phyloP scores from a whole-genome alignment of 2,888 invertebrate genomes.

The Diloba caeruleocephala region DNA sequence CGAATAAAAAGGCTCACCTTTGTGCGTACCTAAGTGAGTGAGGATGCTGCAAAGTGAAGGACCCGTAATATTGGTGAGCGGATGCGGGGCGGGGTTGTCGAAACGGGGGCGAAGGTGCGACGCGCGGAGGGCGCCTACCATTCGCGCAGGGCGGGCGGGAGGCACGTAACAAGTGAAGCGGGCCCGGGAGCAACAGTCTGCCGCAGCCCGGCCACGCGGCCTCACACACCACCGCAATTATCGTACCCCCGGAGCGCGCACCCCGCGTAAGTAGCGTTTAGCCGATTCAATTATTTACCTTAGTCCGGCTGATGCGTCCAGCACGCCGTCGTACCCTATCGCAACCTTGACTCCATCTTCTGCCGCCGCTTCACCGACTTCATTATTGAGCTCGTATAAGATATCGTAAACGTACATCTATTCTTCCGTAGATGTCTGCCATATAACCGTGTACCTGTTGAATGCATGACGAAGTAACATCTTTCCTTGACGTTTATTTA shows the following conservation, averaged over 20 bases:
- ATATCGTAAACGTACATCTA: constrained; percentile 56
- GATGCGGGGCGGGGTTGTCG: constrained; percentile 77
- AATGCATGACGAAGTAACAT: constrained; percentile 72
- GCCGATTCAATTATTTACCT: constrained; percentile 69
- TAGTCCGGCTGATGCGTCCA: constrained; percentile 51
- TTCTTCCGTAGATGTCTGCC: constrained; percentile 68
- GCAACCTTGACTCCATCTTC: constrained; percentile 1
- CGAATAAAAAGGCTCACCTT: constrained; percentile 51
- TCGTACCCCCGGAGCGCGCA: constrained; percentile 68
- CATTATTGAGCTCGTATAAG: constrained; percentile 50
- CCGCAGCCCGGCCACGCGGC: constrained; percentile 88
- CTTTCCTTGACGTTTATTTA: constrained; percentile 46
- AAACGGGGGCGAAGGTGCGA: constrained; percentile 64
- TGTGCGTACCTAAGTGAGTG: constrained; percentile 70
- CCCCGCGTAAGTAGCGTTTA: constrained; percentile 81
- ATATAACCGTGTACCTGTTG: constrained; percentile 79
- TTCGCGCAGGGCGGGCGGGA: constrained; percentile 79
- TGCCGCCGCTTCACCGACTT: constrained; percentile 30
- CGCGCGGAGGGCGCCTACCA: constrained; percentile 63
- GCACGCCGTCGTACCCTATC: constrained; percentile 10
- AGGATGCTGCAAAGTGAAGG: constrained; percentile 83
- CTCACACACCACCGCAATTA: constrained; percentile 76
- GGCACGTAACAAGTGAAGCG: constrained; percentile 88
- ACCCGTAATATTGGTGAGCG: constrained; percentile 80
- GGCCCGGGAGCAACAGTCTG: constrained; percentile 89